phyloP scores from a whole-genome alignment of 2,113 vertebrate species.

The Proteles cristata region DNA sequence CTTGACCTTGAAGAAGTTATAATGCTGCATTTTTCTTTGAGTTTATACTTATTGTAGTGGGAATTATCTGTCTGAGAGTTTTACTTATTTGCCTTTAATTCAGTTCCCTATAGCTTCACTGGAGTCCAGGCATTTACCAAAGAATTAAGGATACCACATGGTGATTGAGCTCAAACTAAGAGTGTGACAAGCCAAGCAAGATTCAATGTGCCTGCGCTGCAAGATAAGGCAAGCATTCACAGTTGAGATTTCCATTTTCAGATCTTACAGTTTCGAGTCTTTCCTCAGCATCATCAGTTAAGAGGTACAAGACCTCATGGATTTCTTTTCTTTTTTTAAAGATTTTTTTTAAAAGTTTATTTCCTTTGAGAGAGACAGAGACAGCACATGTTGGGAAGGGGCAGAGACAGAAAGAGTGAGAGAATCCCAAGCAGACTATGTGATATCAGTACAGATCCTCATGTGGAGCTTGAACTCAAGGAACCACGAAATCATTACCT shows the following conservation, averaged over 20 bases:
- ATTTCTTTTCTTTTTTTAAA: background rate
- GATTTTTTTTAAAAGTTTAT: too few species aligned
- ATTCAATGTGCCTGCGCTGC: constrained; percentile 74
- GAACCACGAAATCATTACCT: too few species aligned
- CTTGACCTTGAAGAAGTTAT: background rate
- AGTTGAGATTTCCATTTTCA: constrained; percentile 34
- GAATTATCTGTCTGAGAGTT: background rate
- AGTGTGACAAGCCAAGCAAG: constrained; percentile 1
- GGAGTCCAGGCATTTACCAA: constrained; percentile 77
- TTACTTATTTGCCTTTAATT: constrained; percentile 78
- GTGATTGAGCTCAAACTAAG: constrained; percentile 79
- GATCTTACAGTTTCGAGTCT: background rate
- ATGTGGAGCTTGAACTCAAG: too few species aligned
- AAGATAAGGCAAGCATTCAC: constrained; percentile 56
- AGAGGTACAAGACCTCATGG: background rate
- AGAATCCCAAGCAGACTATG: too few species aligned
- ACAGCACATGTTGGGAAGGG: too few species aligned
- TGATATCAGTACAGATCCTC: too few species aligned
- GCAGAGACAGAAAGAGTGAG: too few species aligned
- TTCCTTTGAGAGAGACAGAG: too few species aligned
- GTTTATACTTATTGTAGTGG: background rate
- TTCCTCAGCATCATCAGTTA: background rate
- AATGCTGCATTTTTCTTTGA: background rate
- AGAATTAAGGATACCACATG: constrained; percentile 81
- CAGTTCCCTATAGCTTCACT: constrained; percentile 67